Evolutionary conservation across 2,888 invertebrate species (phyloP), one percentile per base, ranked within the genome.

Genomic region (Drosophila subsilvestris): DNA sequence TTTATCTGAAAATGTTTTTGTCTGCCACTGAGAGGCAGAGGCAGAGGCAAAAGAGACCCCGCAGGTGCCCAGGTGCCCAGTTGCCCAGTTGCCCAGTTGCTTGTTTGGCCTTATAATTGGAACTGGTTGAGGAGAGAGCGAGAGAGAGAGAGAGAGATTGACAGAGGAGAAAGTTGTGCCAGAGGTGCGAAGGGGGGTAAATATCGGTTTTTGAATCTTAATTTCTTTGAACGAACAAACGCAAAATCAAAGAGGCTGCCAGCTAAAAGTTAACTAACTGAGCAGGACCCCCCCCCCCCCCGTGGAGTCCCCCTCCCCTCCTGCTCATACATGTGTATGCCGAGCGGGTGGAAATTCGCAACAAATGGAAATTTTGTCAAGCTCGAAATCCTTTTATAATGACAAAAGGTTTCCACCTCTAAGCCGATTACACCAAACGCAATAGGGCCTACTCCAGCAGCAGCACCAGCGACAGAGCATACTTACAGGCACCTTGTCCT

Each of bases 361-460:
- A 80, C 84, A 86, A 88, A 85, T 80, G 87, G 76, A 80, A 84
- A 86, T 86, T 77, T 82, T 84, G 79, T 75, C 80, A 80, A 84
- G 86, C 88, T 82, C 86, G 80, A 88, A 88, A 88, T 88, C 84
- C 86, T 75, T 88, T 82, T 79, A 84, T 89, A 87, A 87, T 88
- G 86, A 89, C 86, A 83, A 89, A 88, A 86, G 86, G 86, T 89
- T 80, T 80, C 78, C 79, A 79, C 86, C 86, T 88, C 75, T 88
- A 87, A 87, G 86, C 89, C 80, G 86, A 88, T 89, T 87, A 83
- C 71, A 61, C 44, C 60, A 55, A 58, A 63, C 73, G 72, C 76
- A 78, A 32, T 32, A 59, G 32, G 32, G 5, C 32, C 32, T 32
- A 32, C 12, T 32, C 32, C 12, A 32, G 32, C 32, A 4, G 12